phyloP scores from a whole-genome alignment of 2,888 invertebrate genomes.

The Ophion obscuratus region DNA sequence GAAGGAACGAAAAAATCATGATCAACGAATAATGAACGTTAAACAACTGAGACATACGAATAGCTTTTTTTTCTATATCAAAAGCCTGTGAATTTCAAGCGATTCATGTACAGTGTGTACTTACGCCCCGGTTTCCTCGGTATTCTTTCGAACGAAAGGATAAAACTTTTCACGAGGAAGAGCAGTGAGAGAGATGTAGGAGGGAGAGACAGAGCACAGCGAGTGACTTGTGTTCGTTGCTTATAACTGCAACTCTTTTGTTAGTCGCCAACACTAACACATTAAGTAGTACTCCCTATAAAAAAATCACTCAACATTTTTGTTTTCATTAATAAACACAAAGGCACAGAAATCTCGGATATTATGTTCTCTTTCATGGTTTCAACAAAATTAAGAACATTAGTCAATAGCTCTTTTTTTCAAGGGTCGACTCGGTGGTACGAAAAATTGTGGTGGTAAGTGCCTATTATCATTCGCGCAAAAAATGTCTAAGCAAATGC shows the following conservation, averaged over 20 bases:
- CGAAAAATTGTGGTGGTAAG: slow-evolving; percentile 43
- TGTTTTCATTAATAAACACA: slow-evolving; percentile 79
- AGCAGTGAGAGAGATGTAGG: slow-evolving; percentile 58
- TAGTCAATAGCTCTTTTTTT: slow-evolving; percentile 42
- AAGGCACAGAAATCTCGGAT: slow-evolving; percentile 69
- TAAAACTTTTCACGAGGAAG: slow-evolving; percentile 57
- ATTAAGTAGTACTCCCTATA: slow-evolving; percentile 79
- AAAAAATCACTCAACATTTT: slow-evolving; percentile 82
- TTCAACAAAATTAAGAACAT: slow-evolving; percentile 64
- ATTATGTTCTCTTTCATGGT: slow-evolving; percentile 29
- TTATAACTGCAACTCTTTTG: slow-evolving; percentile 79
- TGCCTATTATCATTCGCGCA: slow-evolving; percentile 63
- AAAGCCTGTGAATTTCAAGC: slow-evolving; percentile 56
- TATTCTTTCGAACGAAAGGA: slow-evolving; percentile 61
- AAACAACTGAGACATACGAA: slow-evolving; percentile 1
- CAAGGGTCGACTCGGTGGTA: slow-evolving; percentile 24
- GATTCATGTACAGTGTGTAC: slow-evolving; percentile 62
- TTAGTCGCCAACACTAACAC: slow-evolving; percentile 83
- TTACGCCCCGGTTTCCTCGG: slow-evolving; percentile 56
- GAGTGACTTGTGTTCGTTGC: slow-evolving; percentile 83
- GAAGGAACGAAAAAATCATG: slow-evolving; percentile 8
- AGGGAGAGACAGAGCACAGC: slow-evolving; percentile 81
- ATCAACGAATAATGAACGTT: slow-evolving; percentile 17
- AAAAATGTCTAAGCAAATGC: slow-evolving; percentile 62
- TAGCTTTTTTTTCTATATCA: slow-evolving; percentile 7